These are phyloP conservation scores for Zalophus californianus DNA, from an alignment of 2,797 vertebrate species.

Conservation along the genomic window DNA sequence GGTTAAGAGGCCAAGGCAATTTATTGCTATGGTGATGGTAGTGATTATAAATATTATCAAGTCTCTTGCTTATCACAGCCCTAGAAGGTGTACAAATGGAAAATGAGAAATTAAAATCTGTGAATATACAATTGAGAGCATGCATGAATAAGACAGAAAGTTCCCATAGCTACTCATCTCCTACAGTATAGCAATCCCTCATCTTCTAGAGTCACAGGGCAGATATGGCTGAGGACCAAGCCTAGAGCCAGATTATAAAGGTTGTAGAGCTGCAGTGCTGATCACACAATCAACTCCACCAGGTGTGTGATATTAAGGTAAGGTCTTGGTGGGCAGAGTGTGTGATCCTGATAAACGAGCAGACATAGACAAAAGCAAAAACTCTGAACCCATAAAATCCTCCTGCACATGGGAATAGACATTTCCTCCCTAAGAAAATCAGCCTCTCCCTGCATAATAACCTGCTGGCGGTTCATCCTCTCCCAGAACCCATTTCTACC, in stretches of 20 bases:
- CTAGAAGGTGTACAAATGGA: not conserved
- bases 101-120: slow-evolving; percentile 16
- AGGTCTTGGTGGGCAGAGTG: not conserved
- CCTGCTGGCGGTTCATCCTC: not conserved
- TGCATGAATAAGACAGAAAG: not conserved
- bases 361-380: not conserved
- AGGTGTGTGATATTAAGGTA: not conserved
- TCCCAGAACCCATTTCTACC: not conserved
- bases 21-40: not conserved
- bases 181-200: not conserved
- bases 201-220: not conserved
- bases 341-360: not conserved
- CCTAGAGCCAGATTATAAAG: not conserved
- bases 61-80: not conserved
- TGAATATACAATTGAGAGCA: not conserved
- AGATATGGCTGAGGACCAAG: not conserved
- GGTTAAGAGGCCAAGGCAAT: not conserved
- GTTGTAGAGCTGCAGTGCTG: not conserved
- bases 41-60: not conserved
- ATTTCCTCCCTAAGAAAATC: not conserved
- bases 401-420: not conserved
- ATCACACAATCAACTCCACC: not conserved
- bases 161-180: not conserved
- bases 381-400: not conserved
- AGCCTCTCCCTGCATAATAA: not conserved